phyloP scores from a whole-genome alignment of 2,888 invertebrate species.

The Hofmannophila pseudospretella region DNA sequence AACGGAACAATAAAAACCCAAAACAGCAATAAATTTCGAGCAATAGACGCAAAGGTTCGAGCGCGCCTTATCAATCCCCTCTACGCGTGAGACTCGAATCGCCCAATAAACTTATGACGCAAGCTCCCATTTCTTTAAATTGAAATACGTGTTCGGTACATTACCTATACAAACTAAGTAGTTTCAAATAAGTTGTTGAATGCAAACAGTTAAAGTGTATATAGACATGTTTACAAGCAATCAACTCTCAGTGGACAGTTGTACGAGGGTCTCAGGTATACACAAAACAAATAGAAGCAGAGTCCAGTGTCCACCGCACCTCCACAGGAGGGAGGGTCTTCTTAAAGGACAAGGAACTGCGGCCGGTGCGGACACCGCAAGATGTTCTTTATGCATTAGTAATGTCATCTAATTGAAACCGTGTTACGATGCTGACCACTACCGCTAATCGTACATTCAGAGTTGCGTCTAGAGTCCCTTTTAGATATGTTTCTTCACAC shows the following conservation, averaged over 20 bases:
- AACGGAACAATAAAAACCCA: constrained; percentile 80
- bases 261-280: constrained; percentile 62
- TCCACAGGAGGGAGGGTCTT: constrained; percentile 55
- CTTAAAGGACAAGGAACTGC: constrained; percentile 65
- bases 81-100: constrained; percentile 65
- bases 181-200: constrained; percentile 24
- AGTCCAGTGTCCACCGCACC: constrained; percentile 49
- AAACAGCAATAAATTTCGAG: constrained; percentile 79
- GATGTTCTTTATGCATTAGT: constrained; percentile 71
- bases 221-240: constrained; percentile 65
- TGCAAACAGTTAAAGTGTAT: constrained; percentile 51
- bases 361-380: constrained; percentile 52
- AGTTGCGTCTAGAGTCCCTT: constrained; percentile 18
- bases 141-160: not conserved
- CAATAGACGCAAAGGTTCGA: constrained; percentile 77
- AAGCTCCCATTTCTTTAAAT: constrained; percentile 27
- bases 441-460: constrained; percentile 49
- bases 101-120: constrained; percentile 73
- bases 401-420: constrained; percentile 69
- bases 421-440: constrained; percentile 55
- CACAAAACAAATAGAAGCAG: constrained; percentile 68
- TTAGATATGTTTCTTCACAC: not conserved
- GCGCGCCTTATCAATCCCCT: constrained; percentile 76
- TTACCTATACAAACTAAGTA: constrained; percentile 10
- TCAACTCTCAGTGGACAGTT: constrained; percentile 73